Base-by-base conservation (phyloP, 2,888 invertebrate genomes). In the Drosophila subsilvestris region DNA sequence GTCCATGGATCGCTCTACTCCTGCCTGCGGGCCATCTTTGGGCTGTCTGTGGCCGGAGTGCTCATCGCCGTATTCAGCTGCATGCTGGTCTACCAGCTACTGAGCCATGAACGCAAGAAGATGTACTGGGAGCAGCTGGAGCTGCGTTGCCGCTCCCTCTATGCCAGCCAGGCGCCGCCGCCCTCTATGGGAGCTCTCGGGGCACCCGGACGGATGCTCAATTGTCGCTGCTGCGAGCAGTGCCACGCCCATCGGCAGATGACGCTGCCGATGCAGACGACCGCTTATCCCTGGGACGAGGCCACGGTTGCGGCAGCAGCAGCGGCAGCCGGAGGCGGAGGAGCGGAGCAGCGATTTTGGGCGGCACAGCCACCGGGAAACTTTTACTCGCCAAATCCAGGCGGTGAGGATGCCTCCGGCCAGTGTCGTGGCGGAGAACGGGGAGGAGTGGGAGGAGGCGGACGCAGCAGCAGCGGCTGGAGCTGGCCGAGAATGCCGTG, bases 121-220 rank as follows among this genome's bases (percentile, higher is more conserved):
- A 97, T 97, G 96, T 98, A 98, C 91, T 98, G 98, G 97, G 97
- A 97, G 86, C 97, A 98, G 92, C 90, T 98, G 91, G 97, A 97
- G 90, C 92, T 97, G 58, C 93, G 97, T 63, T 96, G 97, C 90
- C 93, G 97, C 71, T 96, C 97, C 1, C 91, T 97, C 65, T 97
- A 97, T 86, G 92, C 92, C 69, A 92, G 90, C 79, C 93, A 89
- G 73, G 91, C 90, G 78, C 89, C 90, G 14, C 91, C 91, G 4
- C 83, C 91, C 7, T 78, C 89, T 12, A 83, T 84, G 53, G 83
- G 89, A 58, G 37, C 37, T 37, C n/a, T 37, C 7, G 37, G 37
- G 6, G 37, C 37, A 2, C 86, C 85, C 0, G 85, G 89, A 0
- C 72, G 85, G n/a, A 75, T 86, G 79, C 50, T 88, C 1, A 89